Conservation (phyloP, 2,797 vertebrate species). For the Channallabes apus region DNA sequence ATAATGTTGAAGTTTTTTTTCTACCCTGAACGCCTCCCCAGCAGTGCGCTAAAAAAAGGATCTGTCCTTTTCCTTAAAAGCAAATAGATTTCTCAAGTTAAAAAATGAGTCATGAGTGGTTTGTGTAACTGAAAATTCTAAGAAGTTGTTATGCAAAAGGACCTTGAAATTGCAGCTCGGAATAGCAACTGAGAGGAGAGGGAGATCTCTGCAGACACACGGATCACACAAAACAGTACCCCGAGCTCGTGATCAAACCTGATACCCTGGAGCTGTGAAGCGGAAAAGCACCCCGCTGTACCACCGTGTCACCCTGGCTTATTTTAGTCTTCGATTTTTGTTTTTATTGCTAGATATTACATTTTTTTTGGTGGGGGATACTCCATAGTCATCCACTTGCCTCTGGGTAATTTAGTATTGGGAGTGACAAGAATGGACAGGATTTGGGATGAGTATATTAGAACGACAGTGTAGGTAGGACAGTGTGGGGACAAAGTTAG, state of each 20-base stretch:
- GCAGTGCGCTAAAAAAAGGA: background rate
- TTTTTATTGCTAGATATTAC: background rate
- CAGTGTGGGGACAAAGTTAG: too few species aligned
- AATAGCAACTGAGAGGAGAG: background rate
- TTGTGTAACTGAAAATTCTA: background rate
- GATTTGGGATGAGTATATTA: too few species aligned
- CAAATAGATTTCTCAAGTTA: conserved; percentile 7
- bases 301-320: background rate
- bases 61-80: background rate
- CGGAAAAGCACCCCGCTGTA: background rate
- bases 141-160: conserved; percentile 24
- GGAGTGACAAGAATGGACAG: too few species aligned
- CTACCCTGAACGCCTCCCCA: background rate
- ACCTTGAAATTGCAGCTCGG: conserved; percentile 15
- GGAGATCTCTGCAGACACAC: background rate
- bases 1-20: background rate
- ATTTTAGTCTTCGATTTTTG: background rate
- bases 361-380: background rate
- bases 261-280: background rate
- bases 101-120: conserved; percentile 1
- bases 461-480: too few species aligned
- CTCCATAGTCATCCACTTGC: background rate
- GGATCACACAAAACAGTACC: background rate
- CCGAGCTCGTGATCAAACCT: background rate
- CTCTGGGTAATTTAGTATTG: too few species aligned